A percentile compares a stretch with the other conserved stretches of the same genome.
Conservation (phyloP, 2,113 vertebrate species). For the Gnathonemus echidnorhynchus region DNA sequence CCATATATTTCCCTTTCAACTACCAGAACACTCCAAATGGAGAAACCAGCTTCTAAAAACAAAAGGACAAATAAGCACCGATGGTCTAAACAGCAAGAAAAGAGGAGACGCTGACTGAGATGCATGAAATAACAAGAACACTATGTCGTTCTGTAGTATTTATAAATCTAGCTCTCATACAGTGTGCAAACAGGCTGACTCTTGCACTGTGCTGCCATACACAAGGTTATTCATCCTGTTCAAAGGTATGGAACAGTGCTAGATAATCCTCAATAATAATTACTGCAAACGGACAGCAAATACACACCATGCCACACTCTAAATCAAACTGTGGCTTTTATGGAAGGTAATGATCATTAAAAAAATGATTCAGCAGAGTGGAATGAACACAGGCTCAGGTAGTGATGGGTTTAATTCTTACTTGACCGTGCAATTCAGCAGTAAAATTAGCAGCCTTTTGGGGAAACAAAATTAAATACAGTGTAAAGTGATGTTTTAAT, state of each 20-base stretch:
- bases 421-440: slow-evolving; percentile 29
- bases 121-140: not conserved
- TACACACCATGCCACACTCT: slow-evolving; percentile 25
- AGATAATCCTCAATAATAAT: slow-evolving; percentile 34
- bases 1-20: not conserved
- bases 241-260: slow-evolving; percentile 34
- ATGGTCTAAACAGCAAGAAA: not conserved
- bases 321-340: slow-evolving; percentile 31
- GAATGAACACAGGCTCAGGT: not conserved
- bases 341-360: slow-evolving; percentile 36
- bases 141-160: not conserved
- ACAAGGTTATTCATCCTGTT: slow-evolving; percentile 34
- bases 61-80: not conserved
- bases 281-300: slow-evolving; percentile 33
- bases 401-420: slow-evolving; percentile 31
- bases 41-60: not conserved
- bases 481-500: not conserved
- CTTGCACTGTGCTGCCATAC: not conserved
- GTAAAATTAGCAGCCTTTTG: slow-evolving; percentile 7
- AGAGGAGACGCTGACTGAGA: not conserved
- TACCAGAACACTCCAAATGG: not conserved
- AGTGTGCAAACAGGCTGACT: not conserved
- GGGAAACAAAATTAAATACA: not conserved
- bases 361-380: slow-evolving; percentile 27
- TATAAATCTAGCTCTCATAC: not conserved